A percentile compares a stretch with the other conserved stretches of the same genome.
Evolutionary conservation across 2,797 vertebrate species (phyloP).

Genomic region (Pangasius macronema): DNA sequence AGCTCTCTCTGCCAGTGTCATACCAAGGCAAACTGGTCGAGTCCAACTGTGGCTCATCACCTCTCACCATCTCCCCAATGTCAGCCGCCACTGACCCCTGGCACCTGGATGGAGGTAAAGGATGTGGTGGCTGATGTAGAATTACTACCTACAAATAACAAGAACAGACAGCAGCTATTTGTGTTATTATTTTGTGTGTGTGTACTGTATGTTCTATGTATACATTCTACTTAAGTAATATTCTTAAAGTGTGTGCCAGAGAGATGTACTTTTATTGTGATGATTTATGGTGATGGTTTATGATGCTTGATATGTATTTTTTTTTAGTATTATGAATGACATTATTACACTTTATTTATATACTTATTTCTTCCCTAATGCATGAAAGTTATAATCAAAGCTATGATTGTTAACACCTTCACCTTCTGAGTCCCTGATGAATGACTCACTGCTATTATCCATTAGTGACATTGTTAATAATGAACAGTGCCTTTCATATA

Average conservation of each 20-base stretch:
- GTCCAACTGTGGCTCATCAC: conserved; percentile 96
- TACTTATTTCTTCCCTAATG: background rate
- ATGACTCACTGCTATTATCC: background rate
- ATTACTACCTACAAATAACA: background rate
- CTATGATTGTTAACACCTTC: background rate
- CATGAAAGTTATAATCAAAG: background rate
- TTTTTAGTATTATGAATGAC: background rate
- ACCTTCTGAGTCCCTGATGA: background rate
- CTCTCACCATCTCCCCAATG: conserved; percentile 95
- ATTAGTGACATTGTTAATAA: background rate
- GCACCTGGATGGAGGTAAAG: conserved; percentile 90
- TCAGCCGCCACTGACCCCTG: conserved; percentile 94
- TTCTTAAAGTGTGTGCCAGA: background rate
- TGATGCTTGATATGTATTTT: background rate
- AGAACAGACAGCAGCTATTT: background rate
- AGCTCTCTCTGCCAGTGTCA: conserved; percentile 76
- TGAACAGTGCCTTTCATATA: background rate
- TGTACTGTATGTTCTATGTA: background rate
- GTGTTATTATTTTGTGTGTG: background rate
- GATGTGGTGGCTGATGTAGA: background rate
- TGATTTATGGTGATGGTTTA: background rate
- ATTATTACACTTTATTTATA: background rate
- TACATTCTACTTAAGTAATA: background rate
- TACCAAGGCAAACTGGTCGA: conserved; percentile 91
- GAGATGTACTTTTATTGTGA: background rate